These are phyloP conservation scores for Oenanthe melanoleuca DNA, from an alignment of 2,113 vertebrate species.

Conservation along the genomic window DNA sequence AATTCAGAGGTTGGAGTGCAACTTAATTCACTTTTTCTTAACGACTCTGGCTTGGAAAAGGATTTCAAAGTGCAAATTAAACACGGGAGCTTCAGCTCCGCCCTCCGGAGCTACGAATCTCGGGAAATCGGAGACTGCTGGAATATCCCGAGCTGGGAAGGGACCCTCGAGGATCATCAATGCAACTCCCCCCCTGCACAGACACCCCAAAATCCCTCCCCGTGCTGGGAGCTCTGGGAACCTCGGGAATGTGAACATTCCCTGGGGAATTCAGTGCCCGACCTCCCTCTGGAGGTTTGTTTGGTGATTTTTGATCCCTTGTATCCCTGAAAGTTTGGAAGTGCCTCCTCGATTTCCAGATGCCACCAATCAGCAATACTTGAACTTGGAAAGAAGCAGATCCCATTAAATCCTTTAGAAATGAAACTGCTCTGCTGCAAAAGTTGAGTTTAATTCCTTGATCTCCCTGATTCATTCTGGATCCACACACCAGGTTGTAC, in stretches of 20 bases:
- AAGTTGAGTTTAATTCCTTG: neutral
- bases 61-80: neutral
- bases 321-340: fast-evolving
- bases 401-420: neutral
- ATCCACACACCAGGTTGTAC: fast-evolving
- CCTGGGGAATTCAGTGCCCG: neutral
- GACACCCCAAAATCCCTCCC: neutral
- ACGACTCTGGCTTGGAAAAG: neutral
- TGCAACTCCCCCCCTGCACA: neutral
- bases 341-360: fast-evolving
- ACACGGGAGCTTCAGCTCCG: fast-evolving
- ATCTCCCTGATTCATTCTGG: neutral
- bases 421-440: fast-evolving
- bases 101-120: neutral
- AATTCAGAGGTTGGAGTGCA: neutral
- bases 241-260: neutral
- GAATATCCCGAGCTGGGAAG: neutral
- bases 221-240: fast-evolving
- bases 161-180: neutral
- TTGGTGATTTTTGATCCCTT: neutral
- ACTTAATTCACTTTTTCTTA: neutral
- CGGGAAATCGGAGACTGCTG: neutral
- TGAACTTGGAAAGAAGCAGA: neutral
- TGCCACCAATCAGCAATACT: neutral
- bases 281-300: neutral